Percentiles rank a stretch among this genome's conserved stretches.
Conservation (phyloP, 2,888 invertebrate species). For the Rhogogaster chlorosoma region DNA sequence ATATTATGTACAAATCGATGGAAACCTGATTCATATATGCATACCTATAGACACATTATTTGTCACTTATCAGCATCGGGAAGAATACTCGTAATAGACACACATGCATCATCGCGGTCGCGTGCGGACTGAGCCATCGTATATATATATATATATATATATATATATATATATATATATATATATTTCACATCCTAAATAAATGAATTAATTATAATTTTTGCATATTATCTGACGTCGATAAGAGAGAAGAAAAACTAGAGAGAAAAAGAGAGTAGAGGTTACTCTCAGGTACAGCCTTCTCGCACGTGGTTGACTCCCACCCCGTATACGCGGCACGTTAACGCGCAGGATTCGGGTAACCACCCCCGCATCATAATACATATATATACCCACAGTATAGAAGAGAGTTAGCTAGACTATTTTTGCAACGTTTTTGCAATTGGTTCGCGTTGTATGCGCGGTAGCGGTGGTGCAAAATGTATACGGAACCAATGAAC, state of each 20-base stretch:
- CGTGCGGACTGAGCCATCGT: neutral
- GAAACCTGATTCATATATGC: neutral
- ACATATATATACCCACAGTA: neutral
- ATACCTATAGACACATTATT: neutral
- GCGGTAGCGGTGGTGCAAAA: neutral
- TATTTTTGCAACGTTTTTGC: constrained; percentile 37
- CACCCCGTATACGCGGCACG: neutral
- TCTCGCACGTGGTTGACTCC: constrained; percentile 33
- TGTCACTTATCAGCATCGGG: neutral
- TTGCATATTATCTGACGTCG: neutral
- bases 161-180: too few species aligned
- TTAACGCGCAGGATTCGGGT: constrained; percentile 43
- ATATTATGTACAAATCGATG: neutral
- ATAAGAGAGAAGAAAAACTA: neutral
- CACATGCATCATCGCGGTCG: neutral
- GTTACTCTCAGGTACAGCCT: neutral
- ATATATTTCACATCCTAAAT: neutral
- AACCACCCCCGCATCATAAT: neutral
- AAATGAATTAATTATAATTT: neutral
- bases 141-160: neutral
- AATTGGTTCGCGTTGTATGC: constrained; percentile 35
- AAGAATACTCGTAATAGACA: neutral
- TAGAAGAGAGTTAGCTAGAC: neutral
- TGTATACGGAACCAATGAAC: constrained; percentile 5
- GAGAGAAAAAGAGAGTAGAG: neutral